Base-by-base conservation (phyloP, 2,888 invertebrate genomes). In the Eustalomyia histrio region DNA sequence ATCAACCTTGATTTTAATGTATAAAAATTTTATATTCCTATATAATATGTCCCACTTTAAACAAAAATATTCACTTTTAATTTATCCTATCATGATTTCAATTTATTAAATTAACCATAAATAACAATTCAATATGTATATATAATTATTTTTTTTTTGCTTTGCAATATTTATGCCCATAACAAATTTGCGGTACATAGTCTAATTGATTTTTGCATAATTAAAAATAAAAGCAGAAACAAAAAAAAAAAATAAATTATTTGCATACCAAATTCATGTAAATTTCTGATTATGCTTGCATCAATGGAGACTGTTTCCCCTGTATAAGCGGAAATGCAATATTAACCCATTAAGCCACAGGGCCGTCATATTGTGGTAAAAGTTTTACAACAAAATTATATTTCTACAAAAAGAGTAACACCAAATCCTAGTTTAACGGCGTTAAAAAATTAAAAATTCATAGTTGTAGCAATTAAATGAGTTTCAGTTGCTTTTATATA, bases 161-260 rank as follows among this genome's bases (percentile, higher is more conserved):
- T 60, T 43, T n/a, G 2, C 16, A 12, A 68, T 33, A 68, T 43
- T 21, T 75, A 1, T 1, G 21, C 16, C n/a, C 14, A 39, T 29
- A 60, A 63, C 53, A 18, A 33, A 55, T 50, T 65, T 60, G 69
- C 67, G 50, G 33, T 60, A 57, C 24, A 52, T 52, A 55, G 18
- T 65, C 39, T 58, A 72, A 75, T 72, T 61, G 75, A 67, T 67
- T 72, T 61, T 75, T 63, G 50, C 53, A 75, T 71, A 71, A 69
- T 69, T 79, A 55, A 72, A 71, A 55, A 17, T 43, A 47, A 33
- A 58, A 18, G 14, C 14, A 33, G 47, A 35, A 57, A 65, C 29
- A 10, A 53, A 2, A 57, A 35, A 57, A 65, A 43, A 10, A 53
- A 2, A 58, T 52, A 64, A 50, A 47, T 43, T 39, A 55, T 55